Evolutionary conservation across 1,140 invertebrate species (phyloP), one percentile per base, ranked within the genome.

Genomic region (Manduca sexta): DNA sequence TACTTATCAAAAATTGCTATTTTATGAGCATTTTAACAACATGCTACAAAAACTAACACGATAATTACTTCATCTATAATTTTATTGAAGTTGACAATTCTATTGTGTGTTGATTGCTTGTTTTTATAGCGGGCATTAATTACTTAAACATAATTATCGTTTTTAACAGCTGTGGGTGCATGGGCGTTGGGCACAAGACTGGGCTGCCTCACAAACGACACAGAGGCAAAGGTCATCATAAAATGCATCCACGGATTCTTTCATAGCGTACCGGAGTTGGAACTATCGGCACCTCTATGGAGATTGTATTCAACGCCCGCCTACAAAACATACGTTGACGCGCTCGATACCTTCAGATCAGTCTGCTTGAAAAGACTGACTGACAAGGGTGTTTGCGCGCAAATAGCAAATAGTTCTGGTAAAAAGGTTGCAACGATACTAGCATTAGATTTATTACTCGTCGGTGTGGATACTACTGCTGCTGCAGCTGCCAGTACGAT

Each of bases 381-480:
- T 52, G 73, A 80, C 51, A 74, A 82, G 56, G 82, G 81, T 12
- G 68, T 83, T 31, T 85, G 82, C 46, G 71, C 75, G 16, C 48
- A 78, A 39, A 71, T 83, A 18, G 71, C 76, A 13, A 58, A 71
- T 39, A 51, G 18, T 29, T 77, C 46, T 12, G 82, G 79, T 3
- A 60, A 73, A 30, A 92, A 91, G 68, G 88, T 95, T 37, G 92
- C 95, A 2, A 90, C 91, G 5, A 90, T 94, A 33, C 81, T 96
- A 12, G 93, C 94, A 0, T 69, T 96, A 33, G 95, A 96, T 81
- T 84, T 97, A 48, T 91, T 97, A 48, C 77, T 95, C n/a, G 95
- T 96, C 39, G 95, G 95, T 3, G 92, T 96, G 6, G 94, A 95
- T 60, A 96, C 95, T 34, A 95, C 94, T 0, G 94, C 94, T 0